These are phyloP conservation scores for Heliangelus exortis DNA, from an alignment of 2,797 vertebrate genomes.

Conservation along the genomic window DNA sequence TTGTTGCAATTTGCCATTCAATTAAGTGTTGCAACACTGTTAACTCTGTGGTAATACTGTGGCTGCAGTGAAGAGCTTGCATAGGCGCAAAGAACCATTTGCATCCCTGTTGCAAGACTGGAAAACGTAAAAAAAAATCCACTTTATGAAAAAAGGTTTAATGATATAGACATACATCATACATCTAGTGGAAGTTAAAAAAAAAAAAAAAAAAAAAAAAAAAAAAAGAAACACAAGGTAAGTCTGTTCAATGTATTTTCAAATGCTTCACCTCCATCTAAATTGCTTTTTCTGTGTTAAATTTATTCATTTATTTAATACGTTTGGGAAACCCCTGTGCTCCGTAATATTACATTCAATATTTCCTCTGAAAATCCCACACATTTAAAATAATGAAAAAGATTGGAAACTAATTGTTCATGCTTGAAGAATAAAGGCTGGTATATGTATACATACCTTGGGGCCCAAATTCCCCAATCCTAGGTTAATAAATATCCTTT, in stretches of 20 bases:
- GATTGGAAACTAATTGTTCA: background rate
- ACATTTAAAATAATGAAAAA: background rate
- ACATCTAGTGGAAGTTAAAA: background rate
- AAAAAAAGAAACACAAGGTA: background rate
- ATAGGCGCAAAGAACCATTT: background rate
- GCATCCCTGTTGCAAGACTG: background rate
- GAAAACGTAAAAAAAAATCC: background rate
- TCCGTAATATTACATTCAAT: background rate
- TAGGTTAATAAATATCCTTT: background rate
- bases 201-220: background rate
- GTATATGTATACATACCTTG: background rate
- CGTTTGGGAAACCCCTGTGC: background rate
- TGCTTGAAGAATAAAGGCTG: background rate
- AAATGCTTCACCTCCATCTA: background rate
- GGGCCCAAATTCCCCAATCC: background rate
- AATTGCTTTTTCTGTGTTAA: background rate
- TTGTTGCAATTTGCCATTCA: background rate
- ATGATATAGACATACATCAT: background rate
- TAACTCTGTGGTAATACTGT: background rate
- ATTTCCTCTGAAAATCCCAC: background rate
- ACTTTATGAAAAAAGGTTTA: background rate
- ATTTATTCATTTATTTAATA: background rate
- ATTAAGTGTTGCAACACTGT: background rate
- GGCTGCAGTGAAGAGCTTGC: background rate
- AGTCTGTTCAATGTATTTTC: background rate